These are phyloP conservation scores for Phanerotoma sp. DNA, from an alignment of 2,888 invertebrate species.

Conservation along the genomic window DNA sequence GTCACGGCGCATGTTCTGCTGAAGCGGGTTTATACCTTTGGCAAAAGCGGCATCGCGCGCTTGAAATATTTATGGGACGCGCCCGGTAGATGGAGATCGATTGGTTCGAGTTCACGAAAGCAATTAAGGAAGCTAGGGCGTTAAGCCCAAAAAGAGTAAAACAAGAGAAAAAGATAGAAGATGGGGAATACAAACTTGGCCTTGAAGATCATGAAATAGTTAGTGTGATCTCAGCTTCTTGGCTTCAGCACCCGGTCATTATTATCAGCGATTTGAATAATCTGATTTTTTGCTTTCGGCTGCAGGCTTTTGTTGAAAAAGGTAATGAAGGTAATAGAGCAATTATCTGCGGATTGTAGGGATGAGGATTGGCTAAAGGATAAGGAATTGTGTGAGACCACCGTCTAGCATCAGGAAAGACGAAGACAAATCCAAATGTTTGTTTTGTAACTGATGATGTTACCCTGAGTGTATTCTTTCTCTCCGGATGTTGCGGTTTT, in stretches of 20 bases:
- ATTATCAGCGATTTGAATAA: slow-evolving; percentile 18
- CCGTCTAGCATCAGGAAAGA: neutral
- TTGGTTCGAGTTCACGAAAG: slow-evolving; percentile 32
- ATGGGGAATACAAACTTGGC: slow-evolving; percentile 16
- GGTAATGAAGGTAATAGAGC: slow-evolving; percentile 42
- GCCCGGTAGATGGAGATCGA: slow-evolving; percentile 30
- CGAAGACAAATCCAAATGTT: slow-evolving; percentile 9
- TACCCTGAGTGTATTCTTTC: slow-evolving; percentile 6
- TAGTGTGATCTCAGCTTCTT: slow-evolving; percentile 4
- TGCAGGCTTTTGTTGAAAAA: neutral
- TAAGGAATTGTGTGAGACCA: slow-evolving; percentile 3
- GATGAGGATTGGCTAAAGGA: slow-evolving; percentile 22
- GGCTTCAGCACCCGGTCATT: slow-evolving; percentile 1
- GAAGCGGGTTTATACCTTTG: slow-evolving; percentile 16
- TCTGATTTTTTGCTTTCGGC: slow-evolving; percentile 3
- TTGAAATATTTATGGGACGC: slow-evolving; percentile 30
- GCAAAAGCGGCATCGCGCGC: slow-evolving; percentile 21
- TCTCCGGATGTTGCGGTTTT: neutral
- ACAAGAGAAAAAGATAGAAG: slow-evolving; percentile 18
- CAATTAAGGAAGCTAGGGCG: slow-evolving; percentile 28
- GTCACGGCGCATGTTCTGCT: slow-evolving; percentile 15
- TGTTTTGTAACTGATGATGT: slow-evolving; percentile 11
- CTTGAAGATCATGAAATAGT: slow-evolving; percentile 18
- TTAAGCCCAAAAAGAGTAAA: neutral
- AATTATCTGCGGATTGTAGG: slow-evolving; percentile 34